phyloP scores from a whole-genome alignment of 2,888 invertebrate species.

The Leptinotarsa rubiginosa region DNA sequence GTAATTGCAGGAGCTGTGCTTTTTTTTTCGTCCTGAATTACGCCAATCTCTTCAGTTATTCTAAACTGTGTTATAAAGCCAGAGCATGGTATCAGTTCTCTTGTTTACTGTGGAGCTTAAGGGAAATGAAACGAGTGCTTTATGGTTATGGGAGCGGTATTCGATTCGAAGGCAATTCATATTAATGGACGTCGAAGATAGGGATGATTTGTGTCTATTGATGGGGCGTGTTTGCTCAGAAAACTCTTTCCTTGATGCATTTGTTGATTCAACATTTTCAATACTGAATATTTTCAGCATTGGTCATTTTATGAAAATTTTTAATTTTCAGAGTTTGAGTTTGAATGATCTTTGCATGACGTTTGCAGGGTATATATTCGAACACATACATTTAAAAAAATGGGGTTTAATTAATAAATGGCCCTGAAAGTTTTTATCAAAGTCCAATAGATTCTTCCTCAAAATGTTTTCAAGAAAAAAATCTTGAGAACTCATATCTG shows the following conservation, averaged over 20 bases:
- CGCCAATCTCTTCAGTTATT: conserved; percentile 11
- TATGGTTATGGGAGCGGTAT: conserved; percentile 10
- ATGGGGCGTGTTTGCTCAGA: neutral
- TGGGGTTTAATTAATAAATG: too few relatives aligned
- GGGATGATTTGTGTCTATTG: neutral
- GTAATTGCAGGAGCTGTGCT: neutral
- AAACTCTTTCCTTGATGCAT: neutral
- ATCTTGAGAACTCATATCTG: too few relatives aligned
- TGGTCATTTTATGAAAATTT: neutral
- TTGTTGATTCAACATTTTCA: neutral
- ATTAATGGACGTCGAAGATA: conserved; percentile 5
- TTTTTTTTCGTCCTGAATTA: conserved; percentile 4
- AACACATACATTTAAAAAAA: too few relatives aligned
- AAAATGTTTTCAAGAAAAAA: too few relatives aligned
- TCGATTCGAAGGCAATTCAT: conserved; percentile 2
- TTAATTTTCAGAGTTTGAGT: too few relatives aligned
- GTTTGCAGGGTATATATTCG: too few relatives aligned
- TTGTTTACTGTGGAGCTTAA: conserved; percentile 10
- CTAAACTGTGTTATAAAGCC: conserved; percentile 11
- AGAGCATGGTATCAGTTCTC: conserved; percentile 11
- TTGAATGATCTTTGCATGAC: too few relatives aligned
- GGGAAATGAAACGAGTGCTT: conserved; percentile 18
- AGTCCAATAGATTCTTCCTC: too few relatives aligned
- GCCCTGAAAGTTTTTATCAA: too few relatives aligned
- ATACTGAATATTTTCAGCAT: neutral